A percentile compares a stretch with the other conserved stretches of the same genome.
Conservation (phyloP, 2,888 invertebrate genomes). For the Drosophila mercatorum region DNA sequence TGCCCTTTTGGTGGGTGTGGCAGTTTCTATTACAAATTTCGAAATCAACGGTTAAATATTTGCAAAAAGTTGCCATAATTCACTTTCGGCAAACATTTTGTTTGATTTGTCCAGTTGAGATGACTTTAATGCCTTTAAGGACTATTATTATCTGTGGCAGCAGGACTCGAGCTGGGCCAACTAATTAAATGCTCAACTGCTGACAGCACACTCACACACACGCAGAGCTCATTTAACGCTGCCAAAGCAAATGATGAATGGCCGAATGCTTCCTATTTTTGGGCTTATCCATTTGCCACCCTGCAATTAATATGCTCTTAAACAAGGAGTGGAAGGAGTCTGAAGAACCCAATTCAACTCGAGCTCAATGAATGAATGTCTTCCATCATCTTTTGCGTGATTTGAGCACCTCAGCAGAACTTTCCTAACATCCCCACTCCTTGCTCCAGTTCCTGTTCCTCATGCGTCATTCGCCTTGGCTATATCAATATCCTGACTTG, state of each 20-base stretch:
- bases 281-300: slow-evolving; percentile 58
- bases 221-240: slow-evolving; percentile 46
- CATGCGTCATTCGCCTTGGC: slow-evolving; percentile 48
- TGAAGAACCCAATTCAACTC: slow-evolving; percentile 30
- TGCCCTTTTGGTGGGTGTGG: slow-evolving; percentile 19
- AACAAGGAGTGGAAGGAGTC: slow-evolving; percentile 60
- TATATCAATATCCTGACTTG: slow-evolving; percentile 60
- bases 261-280: slow-evolving; percentile 54
- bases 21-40: slow-evolving; percentile 27
- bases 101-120: slow-evolving; percentile 55
- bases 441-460: slow-evolving; percentile 31
- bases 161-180: slow-evolving; percentile 45
- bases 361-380: slow-evolving; percentile 12
- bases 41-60: slow-evolving; percentile 45
- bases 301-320: slow-evolving; percentile 82
- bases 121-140: slow-evolving; percentile 58
- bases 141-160: slow-evolving; percentile 56
- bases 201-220: slow-evolving; percentile 4
- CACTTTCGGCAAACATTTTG: slow-evolving; percentile 26
- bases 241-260: slow-evolving; percentile 65
- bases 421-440: neutral
- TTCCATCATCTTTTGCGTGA: slow-evolving; percentile 68
- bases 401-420: slow-evolving; percentile 59
- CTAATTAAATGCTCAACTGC: slow-evolving; percentile 68
- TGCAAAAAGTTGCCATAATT: slow-evolving; percentile 46